Percentiles rank a stretch among this genome's conserved stretches.
Conservation (phyloP, 2,888 invertebrate genomes). For the Steinernema carpocapsae region DNA sequence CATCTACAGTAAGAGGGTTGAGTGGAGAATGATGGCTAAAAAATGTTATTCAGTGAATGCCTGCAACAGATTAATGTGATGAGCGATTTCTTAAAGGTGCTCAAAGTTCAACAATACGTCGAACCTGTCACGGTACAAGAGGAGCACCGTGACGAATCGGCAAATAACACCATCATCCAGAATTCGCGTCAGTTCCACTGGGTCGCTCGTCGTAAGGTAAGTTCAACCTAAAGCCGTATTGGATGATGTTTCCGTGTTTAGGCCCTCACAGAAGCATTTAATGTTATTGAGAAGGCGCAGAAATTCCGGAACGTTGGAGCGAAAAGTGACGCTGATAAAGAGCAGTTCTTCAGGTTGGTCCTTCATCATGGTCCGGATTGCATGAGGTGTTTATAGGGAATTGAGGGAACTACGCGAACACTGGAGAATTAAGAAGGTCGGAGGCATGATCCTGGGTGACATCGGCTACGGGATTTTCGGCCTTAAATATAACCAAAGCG, state of each 20-base stretch:
- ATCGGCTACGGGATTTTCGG: constrained; percentile 65
- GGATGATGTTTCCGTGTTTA: constrained; percentile 34
- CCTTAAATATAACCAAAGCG: constrained; percentile 46
- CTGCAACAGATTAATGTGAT: constrained; percentile 63
- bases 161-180: constrained; percentile 38
- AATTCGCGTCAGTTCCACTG: constrained; percentile 55
- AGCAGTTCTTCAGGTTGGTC: constrained; percentile 51
- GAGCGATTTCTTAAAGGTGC: constrained; percentile 58
- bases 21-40: neutral
- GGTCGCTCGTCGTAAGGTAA: constrained; percentile 41
- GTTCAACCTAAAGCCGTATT: neutral
- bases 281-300: constrained; percentile 47
- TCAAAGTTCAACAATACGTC: constrained; percentile 55
- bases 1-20: constrained; percentile 56
- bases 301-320: constrained; percentile 36
- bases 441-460: constrained; percentile 61
- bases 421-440: constrained; percentile 62
- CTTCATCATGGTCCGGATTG: too few relatives aligned
- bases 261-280: constrained; percentile 57
- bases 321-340: constrained; percentile 44
- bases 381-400: constrained; percentile 51
- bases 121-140: constrained; percentile 39
- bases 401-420: constrained; percentile 60
- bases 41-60: constrained; percentile 61
- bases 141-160: constrained; percentile 36